Evolutionary conservation across 2,113 vertebrate species (phyloP), one percentile per base, ranked within the genome.

Genomic region (Lophotis ruficrista): DNA sequence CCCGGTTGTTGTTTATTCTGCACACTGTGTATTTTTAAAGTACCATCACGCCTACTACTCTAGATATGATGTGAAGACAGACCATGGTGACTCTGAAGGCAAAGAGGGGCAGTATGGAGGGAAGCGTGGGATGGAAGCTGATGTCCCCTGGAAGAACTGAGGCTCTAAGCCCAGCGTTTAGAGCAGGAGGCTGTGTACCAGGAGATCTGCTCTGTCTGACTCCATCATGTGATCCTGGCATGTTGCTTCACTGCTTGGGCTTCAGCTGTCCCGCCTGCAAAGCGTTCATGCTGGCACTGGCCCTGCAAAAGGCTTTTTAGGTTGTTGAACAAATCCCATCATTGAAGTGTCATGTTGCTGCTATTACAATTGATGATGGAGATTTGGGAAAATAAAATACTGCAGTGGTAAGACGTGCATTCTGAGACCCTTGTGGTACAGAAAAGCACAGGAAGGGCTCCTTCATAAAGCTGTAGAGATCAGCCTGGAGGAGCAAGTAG

Each of bases 311-410:
- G 43, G 64, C 77, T 91, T 86, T 80, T 95, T 64, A 90, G 33
- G 41, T 76, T 79, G 73, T 48, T 89, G 77, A 87, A 82, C 66
- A 84, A 79, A 85, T 73, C 58, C 53, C n/a, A 60, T 61, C 54
- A 65, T 57, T 92, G 80, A 93, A 84, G 57, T 65, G 84, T 90
- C 86, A 54, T 73, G 53, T 89, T 95, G 93, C 77, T 89, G 62
- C 61, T 85, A 30, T 82, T 89, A 94, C 45, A 82, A 28, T 54
- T 93, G 65, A 57, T 62, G 65, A 31, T 73, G 76, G 54, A 43
- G 50, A 61, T 89, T 76, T 81, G 73, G 84, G 66, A 65, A 87
- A 87, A 81, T 22, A 17, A 66, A 77, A 91, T 10, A 28, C 65
- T 93, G 69, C 14, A 5, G 30, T 35, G 14, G 72, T 84, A 37